Percentiles rank a stretch among this genome's conserved stretches.
Conservation (phyloP, 37 sponge, comb jelly and placozoan genomes). For the Spongilla lacustris region DNA sequence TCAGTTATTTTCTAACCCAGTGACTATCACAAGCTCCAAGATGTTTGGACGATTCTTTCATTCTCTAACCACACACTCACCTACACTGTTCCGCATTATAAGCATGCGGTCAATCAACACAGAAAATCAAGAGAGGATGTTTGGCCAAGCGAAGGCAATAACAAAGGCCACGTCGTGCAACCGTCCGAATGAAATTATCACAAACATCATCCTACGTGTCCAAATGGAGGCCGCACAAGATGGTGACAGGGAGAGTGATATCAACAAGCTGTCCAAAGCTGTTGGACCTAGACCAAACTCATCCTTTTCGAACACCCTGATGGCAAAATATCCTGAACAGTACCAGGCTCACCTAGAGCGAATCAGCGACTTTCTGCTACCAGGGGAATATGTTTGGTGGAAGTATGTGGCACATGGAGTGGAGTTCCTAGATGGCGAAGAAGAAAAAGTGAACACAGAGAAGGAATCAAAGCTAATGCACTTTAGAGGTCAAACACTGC, state of each 20-base stretch:
- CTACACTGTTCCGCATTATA: constrained; percentile 2
- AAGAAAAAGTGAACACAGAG: too few species aligned
- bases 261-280: background rate
- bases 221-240: too few species aligned
- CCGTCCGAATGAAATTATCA: constrained; percentile 6
- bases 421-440: background rate
- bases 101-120: constrained; percentile 6
- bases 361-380: background rate
- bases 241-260: background rate
- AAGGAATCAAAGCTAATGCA: background rate
- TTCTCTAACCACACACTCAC: constrained; percentile 11
- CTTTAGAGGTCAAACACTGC: background rate
- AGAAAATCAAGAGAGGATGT: constrained; percentile 27
- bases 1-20: background rate
- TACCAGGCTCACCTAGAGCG: too few species aligned
- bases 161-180: constrained; percentile 22
- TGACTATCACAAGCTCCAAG: background rate
- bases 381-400: background rate
- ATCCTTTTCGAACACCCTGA: too few species aligned
- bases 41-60: constrained; percentile 32
- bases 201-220: constrained; percentile 1
- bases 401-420: background rate
- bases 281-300: too few species aligned
- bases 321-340: too few species aligned
- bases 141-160: constrained; percentile 18